Evolutionary conservation across 2,888 invertebrate genomes (phyloP).

Genomic region (Periphyllus acericola): DNA sequence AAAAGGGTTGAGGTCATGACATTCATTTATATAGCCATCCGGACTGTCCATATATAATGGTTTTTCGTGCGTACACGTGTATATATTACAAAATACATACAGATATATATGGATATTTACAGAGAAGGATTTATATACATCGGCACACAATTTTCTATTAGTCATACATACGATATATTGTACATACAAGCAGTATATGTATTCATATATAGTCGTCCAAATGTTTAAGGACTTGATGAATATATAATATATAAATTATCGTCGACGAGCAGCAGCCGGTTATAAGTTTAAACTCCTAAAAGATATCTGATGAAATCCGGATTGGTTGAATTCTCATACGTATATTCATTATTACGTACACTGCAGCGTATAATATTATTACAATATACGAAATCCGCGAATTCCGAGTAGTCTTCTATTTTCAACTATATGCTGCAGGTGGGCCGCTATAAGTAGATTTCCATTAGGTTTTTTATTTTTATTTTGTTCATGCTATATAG

Average conservation of each 20-base stretch:
- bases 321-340: neutral
- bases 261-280: neutral
- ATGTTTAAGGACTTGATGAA: neutral
- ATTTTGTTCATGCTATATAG: neutral
- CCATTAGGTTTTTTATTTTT: neutral
- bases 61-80: neutral
- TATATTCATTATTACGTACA: neutral
- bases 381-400: neutral
- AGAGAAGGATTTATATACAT: neutral
- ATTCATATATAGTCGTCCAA: neutral
- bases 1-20: constrained; percentile 17
- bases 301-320: neutral
- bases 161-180: neutral
- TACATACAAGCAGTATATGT: too few species aligned
- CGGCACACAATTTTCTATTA: neutral
- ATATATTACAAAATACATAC: neutral
- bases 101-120: too few species aligned
- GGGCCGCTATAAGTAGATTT: neutral
- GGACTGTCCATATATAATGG: neutral
- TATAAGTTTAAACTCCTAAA: neutral
- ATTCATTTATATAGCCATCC: constrained; percentile 1
- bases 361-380: too few species aligned
- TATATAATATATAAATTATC: neutral
- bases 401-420: neutral
- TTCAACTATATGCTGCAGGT: neutral